Percentiles rank a stretch among this genome's conserved stretches.
phyloP scores from a whole-genome alignment of 2,113 vertebrate genomes.

The Sylvicapra grimmia region DNA sequence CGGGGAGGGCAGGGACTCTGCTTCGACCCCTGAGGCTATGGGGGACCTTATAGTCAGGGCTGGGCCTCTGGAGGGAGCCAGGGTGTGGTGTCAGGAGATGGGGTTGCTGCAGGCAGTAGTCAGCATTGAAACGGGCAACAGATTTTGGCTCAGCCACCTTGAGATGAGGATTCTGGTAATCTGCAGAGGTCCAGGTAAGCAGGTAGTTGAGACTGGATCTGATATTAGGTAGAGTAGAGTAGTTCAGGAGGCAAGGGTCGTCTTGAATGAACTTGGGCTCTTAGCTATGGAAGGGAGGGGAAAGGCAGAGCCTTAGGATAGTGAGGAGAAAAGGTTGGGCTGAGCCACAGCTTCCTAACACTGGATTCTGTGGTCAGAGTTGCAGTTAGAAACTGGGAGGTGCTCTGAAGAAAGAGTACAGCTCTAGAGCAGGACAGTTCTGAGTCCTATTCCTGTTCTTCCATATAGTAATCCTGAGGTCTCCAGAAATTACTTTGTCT shows the following conservation, averaged over 20 bases:
- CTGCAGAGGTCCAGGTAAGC: not conserved
- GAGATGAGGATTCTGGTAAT: not conserved
- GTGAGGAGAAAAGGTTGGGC: not conserved
- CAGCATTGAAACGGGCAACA: not conserved
- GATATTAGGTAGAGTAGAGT: not conserved
- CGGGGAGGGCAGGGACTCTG: not conserved
- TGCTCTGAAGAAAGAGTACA: not conserved
- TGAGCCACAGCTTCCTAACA: not conserved
- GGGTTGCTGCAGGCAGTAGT: not conserved
- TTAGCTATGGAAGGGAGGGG: not conserved
- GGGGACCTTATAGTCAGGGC: not conserved
- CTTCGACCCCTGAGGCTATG: not conserved
- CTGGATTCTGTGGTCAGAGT: not conserved
- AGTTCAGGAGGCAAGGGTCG: not conserved
- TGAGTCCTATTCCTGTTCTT: not conserved
- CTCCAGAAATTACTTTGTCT: constrained; percentile 2
- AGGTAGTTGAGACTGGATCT: not conserved
- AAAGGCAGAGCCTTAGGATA: not conserved
- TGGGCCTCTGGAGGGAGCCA: not conserved
- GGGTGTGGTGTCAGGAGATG: not conserved
- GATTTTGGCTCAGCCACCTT: not conserved
- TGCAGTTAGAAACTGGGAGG: not conserved
- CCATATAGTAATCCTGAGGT: not conserved
- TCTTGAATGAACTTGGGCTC: not conserved
- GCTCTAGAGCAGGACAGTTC: not conserved